phyloP scores from a whole-genome alignment of 2,113 vertebrate species.

The Tonatia bakeri region DNA sequence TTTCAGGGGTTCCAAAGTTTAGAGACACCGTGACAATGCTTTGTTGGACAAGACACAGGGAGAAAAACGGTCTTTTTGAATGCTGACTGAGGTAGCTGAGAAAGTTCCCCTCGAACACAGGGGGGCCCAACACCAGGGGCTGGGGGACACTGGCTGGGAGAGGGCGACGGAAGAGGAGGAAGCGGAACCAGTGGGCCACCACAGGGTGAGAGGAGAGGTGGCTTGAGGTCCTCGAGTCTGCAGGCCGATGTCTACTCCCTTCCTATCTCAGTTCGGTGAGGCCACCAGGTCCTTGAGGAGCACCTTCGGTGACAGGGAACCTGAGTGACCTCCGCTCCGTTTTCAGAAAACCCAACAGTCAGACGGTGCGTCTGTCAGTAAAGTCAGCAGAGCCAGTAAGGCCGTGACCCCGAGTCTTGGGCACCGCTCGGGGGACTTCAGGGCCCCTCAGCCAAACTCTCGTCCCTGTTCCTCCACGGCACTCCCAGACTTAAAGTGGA shows the following conservation, averaged over 20 bases:
- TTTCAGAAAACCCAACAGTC: background rate
- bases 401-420: background rate
- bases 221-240: fast-evolving
- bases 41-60: background rate
- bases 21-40: background rate
- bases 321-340: fast-evolving
- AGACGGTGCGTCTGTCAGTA: background rate
- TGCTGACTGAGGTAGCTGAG: conserved; percentile 77
- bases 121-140: conserved; percentile 51
- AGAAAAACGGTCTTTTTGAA: background rate
- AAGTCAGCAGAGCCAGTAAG: background rate
- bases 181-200: background rate
- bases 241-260: fast-evolving
- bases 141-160: conserved; percentile 69
- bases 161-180: conserved; percentile 64
- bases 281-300: fast-evolving
- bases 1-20: background rate
- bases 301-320: background rate
- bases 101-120: conserved; percentile 79
- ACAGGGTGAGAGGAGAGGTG: background rate
- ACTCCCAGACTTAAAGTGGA: background rate
- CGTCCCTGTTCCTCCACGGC: background rate
- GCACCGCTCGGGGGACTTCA: background rate
- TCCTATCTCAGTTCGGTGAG: fast-evolving
- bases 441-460: background rate